These are phyloP conservation scores for Batillaria attramentaria DNA, from an alignment of 1,140 invertebrate genomes.

Conservation along the genomic window DNA sequence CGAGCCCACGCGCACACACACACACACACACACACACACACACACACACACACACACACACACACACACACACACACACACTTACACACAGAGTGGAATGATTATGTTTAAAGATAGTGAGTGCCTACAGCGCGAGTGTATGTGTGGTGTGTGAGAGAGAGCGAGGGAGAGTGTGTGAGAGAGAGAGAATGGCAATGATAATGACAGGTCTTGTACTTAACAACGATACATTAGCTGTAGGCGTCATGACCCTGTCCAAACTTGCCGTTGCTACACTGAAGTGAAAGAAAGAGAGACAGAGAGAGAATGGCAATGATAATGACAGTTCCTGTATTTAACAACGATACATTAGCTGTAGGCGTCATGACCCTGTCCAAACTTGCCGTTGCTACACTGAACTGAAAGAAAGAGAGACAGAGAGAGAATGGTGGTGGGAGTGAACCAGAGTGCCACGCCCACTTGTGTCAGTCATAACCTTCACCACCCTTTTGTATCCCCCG, in stretches of 20 bases:
- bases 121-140: background rate
- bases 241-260: too few species aligned
- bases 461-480: too few species aligned
- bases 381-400: too few species aligned
- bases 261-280: too few species aligned
- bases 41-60: conserved; percentile 1
- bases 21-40: conserved; percentile 20
- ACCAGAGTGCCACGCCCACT: too few species aligned
- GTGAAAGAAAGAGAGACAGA: too few species aligned
- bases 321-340: background rate
- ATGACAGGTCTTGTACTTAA: background rate
- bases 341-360: background rate
- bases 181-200: background rate
- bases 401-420: too few species aligned
- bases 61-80: background rate
- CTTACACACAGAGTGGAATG: background rate
- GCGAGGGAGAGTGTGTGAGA: background rate
- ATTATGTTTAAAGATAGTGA: background rate
- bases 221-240: background rate
- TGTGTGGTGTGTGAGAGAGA: background rate
- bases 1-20: background rate
- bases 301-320: background rate
- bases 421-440: background rate
- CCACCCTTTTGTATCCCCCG: too few species aligned
- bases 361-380: too few species aligned